These are phyloP conservation scores for Druon quercuslanigerum DNA, from an alignment of 1,140 invertebrate genomes.

Conservation along the genomic window DNA sequence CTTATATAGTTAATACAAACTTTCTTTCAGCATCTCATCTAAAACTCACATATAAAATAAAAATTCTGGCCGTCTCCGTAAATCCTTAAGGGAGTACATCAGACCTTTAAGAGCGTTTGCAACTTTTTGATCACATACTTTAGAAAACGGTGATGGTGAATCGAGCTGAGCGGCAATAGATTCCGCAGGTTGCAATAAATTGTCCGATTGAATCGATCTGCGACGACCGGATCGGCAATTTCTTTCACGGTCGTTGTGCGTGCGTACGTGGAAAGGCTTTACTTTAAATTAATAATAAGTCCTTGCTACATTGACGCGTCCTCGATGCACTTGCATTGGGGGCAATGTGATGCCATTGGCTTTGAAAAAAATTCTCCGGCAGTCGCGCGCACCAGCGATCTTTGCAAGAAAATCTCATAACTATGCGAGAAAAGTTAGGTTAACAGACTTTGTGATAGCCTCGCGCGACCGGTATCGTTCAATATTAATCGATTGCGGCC, in stretches of 20 bases:
- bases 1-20: no score
- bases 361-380: conserved; percentile 10
- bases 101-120: no score
- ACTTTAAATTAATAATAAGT: conserved; percentile 31
- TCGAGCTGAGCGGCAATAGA: not conserved
- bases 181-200: conserved; percentile 14
- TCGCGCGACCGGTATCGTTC: conserved; percentile 55
- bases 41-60: no score
- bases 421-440: conserved; percentile 45
- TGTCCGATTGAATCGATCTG: conserved; percentile 8
- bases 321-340: conserved; percentile 30
- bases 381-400: conserved; percentile 4
- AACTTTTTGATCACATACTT: no score
- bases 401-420: conserved; percentile 46
- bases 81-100: no score
- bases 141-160: not conserved
- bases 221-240: conserved; percentile 4
- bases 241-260: conserved; percentile 4
- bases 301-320: conserved; percentile 28
- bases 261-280: conserved; percentile 8
- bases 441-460: conserved; percentile 49
- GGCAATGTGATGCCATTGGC: conserved; percentile 29
- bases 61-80: no score
- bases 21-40: no score
- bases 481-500: conserved; percentile 56